These are phyloP conservation scores for Osmerus eperlanus DNA, from an alignment of 2,113 vertebrate species.

Conservation along the genomic window DNA sequence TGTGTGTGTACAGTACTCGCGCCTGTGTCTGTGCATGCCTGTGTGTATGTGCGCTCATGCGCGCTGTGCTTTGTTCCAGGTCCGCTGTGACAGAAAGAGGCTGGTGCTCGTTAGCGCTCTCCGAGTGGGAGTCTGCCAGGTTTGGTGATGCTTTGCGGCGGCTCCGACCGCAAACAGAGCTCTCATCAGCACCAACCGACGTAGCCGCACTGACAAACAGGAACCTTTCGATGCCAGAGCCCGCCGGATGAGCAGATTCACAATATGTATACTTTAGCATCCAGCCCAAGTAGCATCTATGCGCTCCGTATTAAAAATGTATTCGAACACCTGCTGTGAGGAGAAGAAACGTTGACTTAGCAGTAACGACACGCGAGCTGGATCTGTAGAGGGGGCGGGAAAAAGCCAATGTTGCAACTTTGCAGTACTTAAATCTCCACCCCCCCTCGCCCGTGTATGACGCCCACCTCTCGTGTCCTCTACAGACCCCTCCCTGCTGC, in stretches of 20 bases:
- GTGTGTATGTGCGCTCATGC: conserved; percentile 12
- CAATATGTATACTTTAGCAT: background rate
- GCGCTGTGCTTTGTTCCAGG: conserved; percentile 34
- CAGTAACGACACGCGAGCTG: conserved; percentile 4
- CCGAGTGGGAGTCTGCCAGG: conserved; percentile 13
- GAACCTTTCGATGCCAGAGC: background rate
- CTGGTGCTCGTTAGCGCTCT: conserved; percentile 37
- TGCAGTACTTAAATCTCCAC: conserved; percentile 10
- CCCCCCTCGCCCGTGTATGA: background rate
- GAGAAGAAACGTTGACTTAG: background rate
- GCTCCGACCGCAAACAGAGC: background rate
- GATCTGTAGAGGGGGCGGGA: conserved; percentile 1
- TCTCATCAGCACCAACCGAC: conserved; percentile 9
- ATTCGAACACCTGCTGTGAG: background rate
- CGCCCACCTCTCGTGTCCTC: conserved; percentile 14
- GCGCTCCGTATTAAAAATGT: conserved; percentile 2
- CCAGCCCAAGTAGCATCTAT: background rate
- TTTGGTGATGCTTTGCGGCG: too few relatives aligned
- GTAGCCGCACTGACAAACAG: too few relatives aligned
- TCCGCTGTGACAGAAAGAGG: conserved; percentile 53
- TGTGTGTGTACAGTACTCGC: background rate
- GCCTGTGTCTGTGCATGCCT: background rate
- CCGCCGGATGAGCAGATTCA: background rate
- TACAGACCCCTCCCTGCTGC: background rate
- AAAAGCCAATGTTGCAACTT: conserved; percentile 30